Percentiles rank a stretch among this genome's conserved stretches.
These are phyloP conservation scores for Lipotes vexillifer DNA, from an alignment of 2,113 vertebrate genomes.

Conservation along the genomic window DNA sequence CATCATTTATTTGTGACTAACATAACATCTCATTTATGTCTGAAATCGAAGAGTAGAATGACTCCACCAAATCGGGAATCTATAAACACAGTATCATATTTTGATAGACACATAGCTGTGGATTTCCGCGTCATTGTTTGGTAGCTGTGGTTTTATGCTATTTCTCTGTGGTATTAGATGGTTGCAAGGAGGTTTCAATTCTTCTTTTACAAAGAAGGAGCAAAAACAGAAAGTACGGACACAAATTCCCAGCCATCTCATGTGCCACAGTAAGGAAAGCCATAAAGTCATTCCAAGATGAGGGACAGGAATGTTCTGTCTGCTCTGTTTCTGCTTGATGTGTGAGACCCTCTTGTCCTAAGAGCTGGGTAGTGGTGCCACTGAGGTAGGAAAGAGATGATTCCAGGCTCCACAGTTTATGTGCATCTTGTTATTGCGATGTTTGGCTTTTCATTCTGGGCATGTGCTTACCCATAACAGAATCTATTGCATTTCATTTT, in stretches of 20 bases:
- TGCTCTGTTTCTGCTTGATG: background rate
- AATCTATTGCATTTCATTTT: conserved; percentile 13
- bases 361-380: background rate
- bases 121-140: conserved; percentile 53
- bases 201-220: conserved; percentile 26
- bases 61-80: background rate
- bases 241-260: background rate
- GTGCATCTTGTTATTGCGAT: background rate
- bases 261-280: background rate
- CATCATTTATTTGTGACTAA: conserved; percentile 48
- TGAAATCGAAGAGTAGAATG: conserved; percentile 31
- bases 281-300: background rate
- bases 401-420: background rate
- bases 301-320: background rate
- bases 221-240: conserved; percentile 21
- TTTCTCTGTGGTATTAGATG: conserved; percentile 41
- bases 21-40: conserved; percentile 45
- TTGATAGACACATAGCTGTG: conserved; percentile 57
- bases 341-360: background rate
- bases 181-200: conserved; percentile 21
- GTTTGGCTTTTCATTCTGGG: background rate
- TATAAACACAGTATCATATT: conserved; percentile 48
- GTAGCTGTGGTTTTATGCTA: conserved; percentile 60
- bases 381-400: background rate
- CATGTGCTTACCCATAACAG: background rate